Evolutionary conservation across 2,888 invertebrate species (phyloP).

Genomic region (Leptarthrus brevirostris): DNA sequence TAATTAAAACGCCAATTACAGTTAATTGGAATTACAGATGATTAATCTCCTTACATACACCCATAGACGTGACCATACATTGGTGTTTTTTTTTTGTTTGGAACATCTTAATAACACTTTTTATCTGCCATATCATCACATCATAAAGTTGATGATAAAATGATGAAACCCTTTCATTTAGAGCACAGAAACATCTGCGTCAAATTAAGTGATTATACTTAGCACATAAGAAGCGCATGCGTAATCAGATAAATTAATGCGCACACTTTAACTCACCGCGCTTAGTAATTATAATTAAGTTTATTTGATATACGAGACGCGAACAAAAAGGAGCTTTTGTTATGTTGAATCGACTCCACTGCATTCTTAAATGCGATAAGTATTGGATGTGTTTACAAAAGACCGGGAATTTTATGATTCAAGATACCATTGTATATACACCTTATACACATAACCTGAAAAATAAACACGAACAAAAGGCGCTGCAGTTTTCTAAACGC

Average conservation of each 20-base stretch:
- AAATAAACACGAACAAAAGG: not conserved
- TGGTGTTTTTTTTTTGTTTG: not conserved
- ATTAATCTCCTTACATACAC: conserved; percentile 21
- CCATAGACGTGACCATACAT: not conserved
- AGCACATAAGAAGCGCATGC: conserved; percentile 9
- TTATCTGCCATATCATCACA: conserved; percentile 25
- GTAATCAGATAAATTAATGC: conserved; percentile 41
- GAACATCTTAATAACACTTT: conserved; percentile 4
- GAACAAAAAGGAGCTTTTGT: conserved; percentile 10
- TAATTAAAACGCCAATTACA: conserved; percentile 35
- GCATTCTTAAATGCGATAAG: conserved; percentile 28
- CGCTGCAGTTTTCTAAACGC: not conserved
- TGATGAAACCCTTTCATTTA: conserved; percentile 39
- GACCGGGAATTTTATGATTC: not conserved
- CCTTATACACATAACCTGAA: not conserved
- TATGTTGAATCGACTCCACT: not conserved
- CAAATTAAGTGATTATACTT: conserved; percentile 38
- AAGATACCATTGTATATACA: not conserved
- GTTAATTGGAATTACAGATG: conserved; percentile 35
- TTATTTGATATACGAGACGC: conserved; percentile 24
- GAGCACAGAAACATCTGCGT: conserved; percentile 20
- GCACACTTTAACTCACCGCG: conserved; percentile 21
- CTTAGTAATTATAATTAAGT: conserved; percentile 17
- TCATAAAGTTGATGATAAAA: conserved; percentile 26
- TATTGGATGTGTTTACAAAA: not conserved